Evolutionary conservation across 2,113 vertebrate genomes (phyloP), one percentile per base, ranked within the genome.

Genomic region (Phyllopteryx taeniolatus): DNA sequence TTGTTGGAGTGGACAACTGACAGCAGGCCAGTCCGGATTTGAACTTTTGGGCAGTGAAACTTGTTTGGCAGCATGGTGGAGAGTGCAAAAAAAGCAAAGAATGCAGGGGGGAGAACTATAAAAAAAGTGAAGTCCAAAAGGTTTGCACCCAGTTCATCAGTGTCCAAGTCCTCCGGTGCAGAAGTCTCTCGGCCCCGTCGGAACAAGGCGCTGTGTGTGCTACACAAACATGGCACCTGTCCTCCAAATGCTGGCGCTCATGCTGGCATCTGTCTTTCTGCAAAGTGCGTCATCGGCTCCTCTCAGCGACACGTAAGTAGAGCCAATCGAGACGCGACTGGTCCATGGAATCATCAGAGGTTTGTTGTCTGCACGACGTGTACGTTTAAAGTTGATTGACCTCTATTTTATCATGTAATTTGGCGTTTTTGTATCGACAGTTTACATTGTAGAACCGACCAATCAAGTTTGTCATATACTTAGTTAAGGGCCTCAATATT

Each of bases 251-350:
- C 6, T 79, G 1, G 67, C 59, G 0, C 22, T 74, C 70, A 3
- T 83, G 9, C 7, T 87, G 22, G 56, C 73, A 0, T 47, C 80
- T 9, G 68, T 53, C 39, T 54, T 86, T 1, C 20, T 85, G 70
- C 78, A 44, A n/a, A n/a, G 66, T 19, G 70, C 75, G 31, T 71
- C 82, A 0, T 72, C 82, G 31, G 67, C 73, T n/a, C 19, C 20
- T 22, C 44, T 79, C 79, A 87, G 83, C 6, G 73, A 83, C 33
- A 83, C 78, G 90, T 91, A 51, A 90, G 90, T 87, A 1, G 10
- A n/a, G 8, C 0, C 8, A 54, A 31, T 14, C 3, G 46, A 6
- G 0, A 61, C 31, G 11, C 49, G 4, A 46, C 44, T 46, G 44
- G 3, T 46, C 11, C 11, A 46, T 6, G 35, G 3, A 3, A 39